Evolutionary conservation across 2,888 invertebrate species (phyloP), one percentile per base, ranked within the genome.

Genomic region (Eristalis tenax): DNA sequence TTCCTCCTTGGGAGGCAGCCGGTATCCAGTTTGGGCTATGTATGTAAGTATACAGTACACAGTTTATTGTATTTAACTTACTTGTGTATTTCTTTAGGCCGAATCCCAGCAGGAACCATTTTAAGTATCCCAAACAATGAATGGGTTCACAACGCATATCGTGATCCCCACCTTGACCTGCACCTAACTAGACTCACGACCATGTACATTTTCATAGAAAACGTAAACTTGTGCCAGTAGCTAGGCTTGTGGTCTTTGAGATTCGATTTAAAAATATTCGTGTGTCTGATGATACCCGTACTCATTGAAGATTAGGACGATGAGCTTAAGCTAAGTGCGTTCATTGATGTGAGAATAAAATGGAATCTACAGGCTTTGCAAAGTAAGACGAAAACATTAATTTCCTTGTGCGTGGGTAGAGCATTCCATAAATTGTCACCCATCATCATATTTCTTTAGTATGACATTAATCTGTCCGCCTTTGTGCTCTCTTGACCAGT

Each of bases 51-150:
- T 71, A 35, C 59, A 35, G 73, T 79, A 35, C 71, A 43, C 40
- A 50, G 57, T 73, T 79, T 73, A 79, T 73, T 65, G 56, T 73
- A 66, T 73, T 66, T 79, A 57, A 71, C 61, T 61, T 28, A 40
- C 23, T 65, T 28, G 40, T 71, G 40, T 71, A 65, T 40, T 38
- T 56, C 57, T 26, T 4, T 8, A 32, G 43, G 23, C 13, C 22
- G n/a, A 71, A 59, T 59, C 59, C 38, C 61, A 71, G 2, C 43
- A 65, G 23, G 59, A 59, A 38, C 35, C 35, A 38, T 57, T 35
- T 26, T 10, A 65, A 18, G 74, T 65, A 56, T 23, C 23, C 23
- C 56, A 50, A 65, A 66, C 38, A 75, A 26, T 66, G 57, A 57
- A 75, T 66, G 28, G 35, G 66, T n/a, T 66, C 38, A 66, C 65